Conservation (phyloP, 2,888 invertebrate genomes). For the Cheiracanthium punctorium region DNA sequence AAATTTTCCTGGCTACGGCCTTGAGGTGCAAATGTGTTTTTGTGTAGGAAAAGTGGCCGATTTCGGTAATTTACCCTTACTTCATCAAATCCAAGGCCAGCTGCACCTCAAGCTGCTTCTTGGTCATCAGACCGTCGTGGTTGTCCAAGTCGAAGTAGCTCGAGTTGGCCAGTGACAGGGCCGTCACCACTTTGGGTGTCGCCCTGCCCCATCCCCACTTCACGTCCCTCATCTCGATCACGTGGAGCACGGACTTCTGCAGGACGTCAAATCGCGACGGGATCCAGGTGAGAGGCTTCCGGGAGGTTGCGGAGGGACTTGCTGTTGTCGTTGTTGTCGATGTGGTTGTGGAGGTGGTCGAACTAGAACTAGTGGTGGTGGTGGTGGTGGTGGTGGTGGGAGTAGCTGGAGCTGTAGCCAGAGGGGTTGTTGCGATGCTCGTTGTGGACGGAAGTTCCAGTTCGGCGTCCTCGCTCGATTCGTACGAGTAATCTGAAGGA, state of each 20-base stretch:
- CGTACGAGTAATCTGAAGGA: conserved; percentile 45
- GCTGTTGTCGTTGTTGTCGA: not conserved
- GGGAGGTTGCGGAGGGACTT: not conserved
- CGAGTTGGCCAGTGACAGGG: conserved; percentile 35
- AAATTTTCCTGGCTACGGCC: no score
- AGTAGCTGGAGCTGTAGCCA: no score
- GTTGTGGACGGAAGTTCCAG: not conserved
- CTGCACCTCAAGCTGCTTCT: conserved; percentile 55
- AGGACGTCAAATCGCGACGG: conserved; percentile 45
- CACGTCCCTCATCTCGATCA: conserved; percentile 36
- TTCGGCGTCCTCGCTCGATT: conserved; percentile 26
- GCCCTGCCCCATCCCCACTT: conserved; percentile 49
- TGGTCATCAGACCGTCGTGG: conserved; percentile 44
- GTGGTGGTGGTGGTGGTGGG: not conserved
- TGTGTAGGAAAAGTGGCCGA: no score
- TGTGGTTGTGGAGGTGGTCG: not conserved
- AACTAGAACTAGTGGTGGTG: not conserved
- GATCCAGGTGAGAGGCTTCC: conserved; percentile 20
- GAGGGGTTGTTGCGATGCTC: no score
- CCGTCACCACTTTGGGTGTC: conserved; percentile 37
- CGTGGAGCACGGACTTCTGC: conserved; percentile 35
- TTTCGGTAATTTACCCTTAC: no score
- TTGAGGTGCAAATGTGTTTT: no score
- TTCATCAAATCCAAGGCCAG: conserved; percentile 51
- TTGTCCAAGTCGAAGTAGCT: conserved; percentile 50